phyloP scores from a whole-genome alignment of 2,113 vertebrate genomes.

The Lampris incognitus region DNA sequence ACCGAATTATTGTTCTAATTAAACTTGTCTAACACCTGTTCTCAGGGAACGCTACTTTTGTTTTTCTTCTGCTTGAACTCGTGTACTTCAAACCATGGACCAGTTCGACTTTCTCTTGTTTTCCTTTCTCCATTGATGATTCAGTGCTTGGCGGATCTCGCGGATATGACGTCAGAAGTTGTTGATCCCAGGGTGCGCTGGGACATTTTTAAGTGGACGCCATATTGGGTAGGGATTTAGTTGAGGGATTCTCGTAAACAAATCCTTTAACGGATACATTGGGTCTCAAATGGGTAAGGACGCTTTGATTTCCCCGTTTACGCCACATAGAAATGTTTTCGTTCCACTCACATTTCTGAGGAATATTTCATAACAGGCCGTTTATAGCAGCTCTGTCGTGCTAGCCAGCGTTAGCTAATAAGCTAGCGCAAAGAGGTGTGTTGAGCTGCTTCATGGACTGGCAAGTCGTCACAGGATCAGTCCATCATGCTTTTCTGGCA shows the following conservation, averaged over 20 bases:
- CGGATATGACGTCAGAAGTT: slow-evolving; percentile 45
- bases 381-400: too few species aligned
- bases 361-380: background rate
- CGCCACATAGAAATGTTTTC: too few species aligned
- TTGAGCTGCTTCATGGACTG: too few species aligned
- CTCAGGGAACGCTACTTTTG: too few species aligned
- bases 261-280: slow-evolving; percentile 7
- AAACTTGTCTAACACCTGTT: too few species aligned
- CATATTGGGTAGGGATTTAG: slow-evolving; percentile 71
- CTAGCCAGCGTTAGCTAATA: background rate
- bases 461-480: too few species aligned
- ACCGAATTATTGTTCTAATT: too few species aligned
- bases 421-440: background rate
- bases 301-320: accelerated
- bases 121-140: too few species aligned
- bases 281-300: background rate
- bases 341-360: accelerated
- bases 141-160: background rate
- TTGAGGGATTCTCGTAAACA: slow-evolving; percentile 30
- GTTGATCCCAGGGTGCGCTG: slow-evolving; percentile 57
- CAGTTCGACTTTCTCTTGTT: too few species aligned
- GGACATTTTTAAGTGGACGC: slow-evolving; percentile 66
- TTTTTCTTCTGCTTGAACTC: too few species aligned
- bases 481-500: too few species aligned
- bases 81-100: too few species aligned